Base-by-base conservation (phyloP, 1,140 invertebrate genomes). In the Ceratina australensis region DNA sequence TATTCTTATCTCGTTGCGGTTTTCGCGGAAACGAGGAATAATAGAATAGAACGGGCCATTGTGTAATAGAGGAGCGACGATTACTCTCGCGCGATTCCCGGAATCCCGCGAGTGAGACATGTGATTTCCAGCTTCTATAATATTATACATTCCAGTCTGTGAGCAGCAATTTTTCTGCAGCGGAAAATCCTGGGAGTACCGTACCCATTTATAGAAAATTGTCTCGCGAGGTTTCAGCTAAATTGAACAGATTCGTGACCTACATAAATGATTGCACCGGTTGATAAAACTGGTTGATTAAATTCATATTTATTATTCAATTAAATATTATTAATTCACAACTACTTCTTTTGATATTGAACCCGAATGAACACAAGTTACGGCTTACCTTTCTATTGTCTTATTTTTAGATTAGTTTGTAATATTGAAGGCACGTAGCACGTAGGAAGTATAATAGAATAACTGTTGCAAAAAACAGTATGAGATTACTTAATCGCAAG, bases 11-110 rank as follows among this genome's bases (percentile, higher is more conserved):
- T 20, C 28, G 42, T 7, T 3, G 15, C 13, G 52, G 42, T 60
- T 64, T 80, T 81, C 74, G 75, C 68, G 63, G 75, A 81, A 81
- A 81, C 68, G 67, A 60, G 63, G 60, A 81, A 78, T 80, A 80
- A 77, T 66, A 50, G 79, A 77, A 80, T 57, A 78, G 74, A 81
- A 81, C 72, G 75, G 75, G 72, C 56, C 79, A 81, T 81, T 81
- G 79, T 81, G 79, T 59, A 78, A 78, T 78, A 60, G 33, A 42
- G 42, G 50, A 71, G 60, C 52, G 60, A 77, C 54, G 79, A 77
- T 76, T 77, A 66, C 42, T 49, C 79, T 24, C 47, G 1, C 28
- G 57, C 50, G 26, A 66, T 78, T 72, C 68, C 3, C 26, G 67
- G 77, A 78, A 73, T 26, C 13, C 47, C 8, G n/a, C 52, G 16